phyloP scores from a whole-genome alignment of 2,113 vertebrate genomes.

The Ophiodon elongatus region DNA sequence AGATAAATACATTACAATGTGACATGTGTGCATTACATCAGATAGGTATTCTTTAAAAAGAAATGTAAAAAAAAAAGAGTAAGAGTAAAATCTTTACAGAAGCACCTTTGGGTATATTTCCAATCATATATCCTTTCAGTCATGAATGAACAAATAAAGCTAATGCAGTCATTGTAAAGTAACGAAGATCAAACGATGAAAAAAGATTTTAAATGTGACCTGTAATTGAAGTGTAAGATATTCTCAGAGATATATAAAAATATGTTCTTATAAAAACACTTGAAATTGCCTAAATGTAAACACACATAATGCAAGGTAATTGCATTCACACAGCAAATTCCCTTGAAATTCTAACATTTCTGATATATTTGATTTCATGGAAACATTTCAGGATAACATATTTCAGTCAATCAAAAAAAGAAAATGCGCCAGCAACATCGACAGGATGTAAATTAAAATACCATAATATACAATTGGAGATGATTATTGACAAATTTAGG shows the following conservation, averaged over 20 bases:
- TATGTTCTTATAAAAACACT: constrained; percentile 45
- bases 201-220: constrained; percentile 37
- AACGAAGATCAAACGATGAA: not conserved
- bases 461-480: constrained; percentile 39
- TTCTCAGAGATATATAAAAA: constrained; percentile 34
- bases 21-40: constrained; percentile 69
- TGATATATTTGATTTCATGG: constrained; percentile 42
- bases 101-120: constrained; percentile 59
- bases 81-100: constrained; percentile 52
- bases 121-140: constrained; percentile 32
- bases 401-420: constrained; percentile 56
- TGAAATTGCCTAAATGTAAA: constrained; percentile 61
- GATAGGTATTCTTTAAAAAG: constrained; percentile 29
- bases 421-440: constrained; percentile 51
- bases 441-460: constrained; percentile 37
- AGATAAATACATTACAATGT: constrained; percentile 82
- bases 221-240: constrained; percentile 28
- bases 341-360: constrained; percentile 23
- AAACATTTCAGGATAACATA: constrained; percentile 54
- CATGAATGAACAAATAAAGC: constrained; percentile 30
- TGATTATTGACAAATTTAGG: constrained; percentile 46
- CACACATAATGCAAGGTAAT: constrained; percentile 47
- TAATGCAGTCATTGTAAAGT: not conserved
- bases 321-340: constrained; percentile 38
- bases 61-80: constrained; percentile 6